Base-by-base conservation (phyloP, 2,113 vertebrate genomes). In the Turnix velox region DNA sequence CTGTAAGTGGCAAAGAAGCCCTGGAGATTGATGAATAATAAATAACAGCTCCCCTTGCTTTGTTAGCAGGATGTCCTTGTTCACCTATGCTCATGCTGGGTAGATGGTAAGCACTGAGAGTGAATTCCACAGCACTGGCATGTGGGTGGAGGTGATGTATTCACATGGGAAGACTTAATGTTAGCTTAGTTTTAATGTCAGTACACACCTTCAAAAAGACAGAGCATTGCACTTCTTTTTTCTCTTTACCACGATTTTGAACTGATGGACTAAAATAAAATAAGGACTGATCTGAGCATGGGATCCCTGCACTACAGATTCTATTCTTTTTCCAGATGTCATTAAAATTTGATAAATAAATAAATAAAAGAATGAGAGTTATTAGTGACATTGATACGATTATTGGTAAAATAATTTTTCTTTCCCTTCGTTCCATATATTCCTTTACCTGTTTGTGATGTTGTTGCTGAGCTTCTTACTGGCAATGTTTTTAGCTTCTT, bases 11-110 rank as follows among this genome's bases (percentile, higher is more conserved):
- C 92, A 95, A 96, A 95, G 74, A 84, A 92, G 74, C 71, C 81
- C 89, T 82, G 78, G 90, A 92, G 92, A 91, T 82, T 87, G 90
- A 92, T 90, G 90, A 95, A 95, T 94, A 94, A 94, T 91, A 94
- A 94, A 85, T 68, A 95, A 82, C 35, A 65, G 18, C 27, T 87
- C 52, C n/a, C 24, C 20, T 54, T 33, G 54, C 91, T 81, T 78
- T 84, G 49, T 76, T 77, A 79, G 33, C 33, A 9, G 20, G 33
- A n/a, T 39, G 71, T 68, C 87, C 66, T 89, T 17, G 7, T 75
- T 91, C 74, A 82, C 77, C 66, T 48, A 28, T 31, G 58, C 25
- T 87, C 40, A 17, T 7, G 11, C 84, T 89, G 84, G 74, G 71
- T 39, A 62, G 42, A 42, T 35, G 31, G 71, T 69, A 24, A 52